Percentiles rank a stretch among this genome's conserved stretches.
These are phyloP conservation scores for Parazoanthus atlanticus DNA, from an alignment of 92 coral and sea anemone genomes.

Conservation along the genomic window DNA sequence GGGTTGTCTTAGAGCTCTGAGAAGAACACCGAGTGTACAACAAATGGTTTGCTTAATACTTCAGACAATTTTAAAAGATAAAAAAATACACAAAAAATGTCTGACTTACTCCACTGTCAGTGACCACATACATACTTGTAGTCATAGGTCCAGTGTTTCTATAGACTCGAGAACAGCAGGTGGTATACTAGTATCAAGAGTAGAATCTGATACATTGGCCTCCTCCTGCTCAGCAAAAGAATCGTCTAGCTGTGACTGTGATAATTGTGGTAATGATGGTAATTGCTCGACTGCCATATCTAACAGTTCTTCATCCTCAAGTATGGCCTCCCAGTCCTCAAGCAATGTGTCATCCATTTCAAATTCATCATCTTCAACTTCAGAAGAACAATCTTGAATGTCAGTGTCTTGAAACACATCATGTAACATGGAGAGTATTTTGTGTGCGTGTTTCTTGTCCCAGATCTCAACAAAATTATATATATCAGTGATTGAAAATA, in stretches of 20 bases:
- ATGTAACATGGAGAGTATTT: slow-evolving; percentile 41
- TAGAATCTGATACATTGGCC: neutral
- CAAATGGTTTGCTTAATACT: neutral
- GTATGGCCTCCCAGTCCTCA: slow-evolving; percentile 43
- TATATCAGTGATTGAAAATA: slow-evolving; percentile 47
- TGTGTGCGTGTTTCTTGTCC: slow-evolving; percentile 61
- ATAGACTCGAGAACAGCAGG: neutral
- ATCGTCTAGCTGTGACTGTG: slow-evolving; percentile 9
- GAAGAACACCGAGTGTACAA: neutral
- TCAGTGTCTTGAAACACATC: slow-evolving; percentile 53
- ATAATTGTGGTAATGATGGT: slow-evolving; percentile 11
- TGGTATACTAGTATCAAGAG: slow-evolving; percentile 3
- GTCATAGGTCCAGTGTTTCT: slow-evolving; percentile 6
- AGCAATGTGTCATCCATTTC: slow-evolving; percentile 21
- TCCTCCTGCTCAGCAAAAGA: neutral
- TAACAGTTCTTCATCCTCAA: slow-evolving; percentile 41
- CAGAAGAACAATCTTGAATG: slow-evolving; percentile 22
- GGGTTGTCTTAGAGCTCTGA: neutral
- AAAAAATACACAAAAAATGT: too few species aligned
- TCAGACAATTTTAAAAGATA: too few species aligned
- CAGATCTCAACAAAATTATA: slow-evolving; percentile 57
- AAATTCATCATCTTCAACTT: slow-evolving; percentile 4
- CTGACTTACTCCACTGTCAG: neutral
- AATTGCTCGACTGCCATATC: slow-evolving; percentile 43
- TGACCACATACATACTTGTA: neutral